Percentiles rank a stretch among this genome's conserved stretches.
These are phyloP conservation scores for Conomelus anceps DNA, from an alignment of 2,888 invertebrate species.

Conservation along the genomic window DNA sequence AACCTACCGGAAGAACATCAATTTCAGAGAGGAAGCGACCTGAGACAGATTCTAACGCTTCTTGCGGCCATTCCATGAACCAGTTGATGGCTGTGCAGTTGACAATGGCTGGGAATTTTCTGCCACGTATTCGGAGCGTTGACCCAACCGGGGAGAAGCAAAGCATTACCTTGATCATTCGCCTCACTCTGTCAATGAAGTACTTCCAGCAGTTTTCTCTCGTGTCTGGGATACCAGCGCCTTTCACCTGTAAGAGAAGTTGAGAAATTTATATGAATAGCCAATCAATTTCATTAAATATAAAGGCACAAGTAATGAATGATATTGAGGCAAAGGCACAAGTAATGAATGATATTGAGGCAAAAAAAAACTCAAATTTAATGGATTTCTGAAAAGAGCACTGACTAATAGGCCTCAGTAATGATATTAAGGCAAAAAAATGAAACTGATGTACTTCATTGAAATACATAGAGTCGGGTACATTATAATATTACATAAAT, in stretches of 20 bases:
- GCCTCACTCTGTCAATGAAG: slow-evolving; percentile 83
- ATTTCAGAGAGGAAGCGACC: slow-evolving; percentile 72
- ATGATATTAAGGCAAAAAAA: too few relatives aligned
- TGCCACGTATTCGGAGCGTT: slow-evolving; percentile 73
- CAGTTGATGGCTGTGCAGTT: slow-evolving; percentile 92
- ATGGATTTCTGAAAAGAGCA: too few relatives aligned
- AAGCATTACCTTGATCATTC: slow-evolving; percentile 68
- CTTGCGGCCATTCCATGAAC: slow-evolving; percentile 95
- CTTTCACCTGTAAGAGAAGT: slow-evolving; percentile 55
- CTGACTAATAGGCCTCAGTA: too few relatives aligned
- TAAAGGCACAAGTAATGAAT: too few relatives aligned
- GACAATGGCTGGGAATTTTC: slow-evolving; percentile 90
- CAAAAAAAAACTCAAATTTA: too few relatives aligned
- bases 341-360: too few relatives aligned
- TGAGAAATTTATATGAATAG: background rate
- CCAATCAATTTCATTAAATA: background rate
- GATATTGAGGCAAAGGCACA: too few relatives aligned
- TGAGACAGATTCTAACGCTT: slow-evolving; percentile 85
- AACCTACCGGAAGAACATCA: slow-evolving; percentile 59
- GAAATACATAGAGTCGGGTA: too few relatives aligned
- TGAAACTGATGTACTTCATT: too few relatives aligned
- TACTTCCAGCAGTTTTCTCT: slow-evolving; percentile 93
- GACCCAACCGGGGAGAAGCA: slow-evolving; percentile 94
- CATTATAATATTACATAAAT: too few relatives aligned
- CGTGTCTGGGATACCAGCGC: slow-evolving; percentile 73